Evolutionary conservation across 2,888 invertebrate genomes (phyloP).

Genomic region (Peribatodes rhomboidaria): DNA sequence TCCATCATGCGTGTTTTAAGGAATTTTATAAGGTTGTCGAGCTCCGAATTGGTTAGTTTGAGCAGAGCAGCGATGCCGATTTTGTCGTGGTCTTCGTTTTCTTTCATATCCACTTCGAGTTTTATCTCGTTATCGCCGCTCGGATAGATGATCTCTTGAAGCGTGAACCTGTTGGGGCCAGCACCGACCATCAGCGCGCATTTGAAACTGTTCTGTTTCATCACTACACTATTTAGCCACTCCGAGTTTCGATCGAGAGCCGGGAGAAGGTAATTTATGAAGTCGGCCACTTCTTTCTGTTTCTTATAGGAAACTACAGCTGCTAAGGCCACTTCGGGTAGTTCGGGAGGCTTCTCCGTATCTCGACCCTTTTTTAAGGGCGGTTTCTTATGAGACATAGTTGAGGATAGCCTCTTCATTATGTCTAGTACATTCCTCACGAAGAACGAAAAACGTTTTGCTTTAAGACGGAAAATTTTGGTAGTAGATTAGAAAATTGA

Average conservation of each 20-base stretch:
- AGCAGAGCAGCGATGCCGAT: conserved; percentile 75
- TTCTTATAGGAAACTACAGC: conserved; percentile 74
- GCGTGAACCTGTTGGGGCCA: conserved; percentile 77
- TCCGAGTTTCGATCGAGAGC: conserved; percentile 72
- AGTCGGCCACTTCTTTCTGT: conserved; percentile 75
- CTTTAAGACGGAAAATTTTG: conserved; percentile 70
- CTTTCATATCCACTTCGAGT: conserved; percentile 73
- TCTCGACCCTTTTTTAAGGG: conserved; percentile 58
- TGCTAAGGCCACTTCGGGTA: conserved; percentile 74
- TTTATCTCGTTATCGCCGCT: conserved; percentile 64
- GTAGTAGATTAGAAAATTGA: conserved; percentile 44
- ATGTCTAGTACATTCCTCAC: conserved; percentile 62
- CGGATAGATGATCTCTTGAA: conserved; percentile 78
- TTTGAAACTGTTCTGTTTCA: conserved; percentile 69
- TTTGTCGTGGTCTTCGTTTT: conserved; percentile 78
- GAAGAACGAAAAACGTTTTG: conserved; percentile 58
- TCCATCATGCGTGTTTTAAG: conserved; percentile 70
- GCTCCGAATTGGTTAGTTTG: conserved; percentile 64
- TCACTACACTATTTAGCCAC: conserved; percentile 73
- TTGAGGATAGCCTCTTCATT: conserved; percentile 53
- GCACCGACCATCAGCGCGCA: conserved; percentile 76
- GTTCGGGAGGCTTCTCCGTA: conserved; percentile 55
- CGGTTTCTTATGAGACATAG: conserved; percentile 60
- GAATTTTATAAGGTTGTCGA: conserved; percentile 69
- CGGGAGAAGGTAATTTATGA: conserved; percentile 70